These are phyloP conservation scores for Antrozous pallidus DNA, from an alignment of 2,797 vertebrate genomes.

Conservation along the genomic window DNA sequence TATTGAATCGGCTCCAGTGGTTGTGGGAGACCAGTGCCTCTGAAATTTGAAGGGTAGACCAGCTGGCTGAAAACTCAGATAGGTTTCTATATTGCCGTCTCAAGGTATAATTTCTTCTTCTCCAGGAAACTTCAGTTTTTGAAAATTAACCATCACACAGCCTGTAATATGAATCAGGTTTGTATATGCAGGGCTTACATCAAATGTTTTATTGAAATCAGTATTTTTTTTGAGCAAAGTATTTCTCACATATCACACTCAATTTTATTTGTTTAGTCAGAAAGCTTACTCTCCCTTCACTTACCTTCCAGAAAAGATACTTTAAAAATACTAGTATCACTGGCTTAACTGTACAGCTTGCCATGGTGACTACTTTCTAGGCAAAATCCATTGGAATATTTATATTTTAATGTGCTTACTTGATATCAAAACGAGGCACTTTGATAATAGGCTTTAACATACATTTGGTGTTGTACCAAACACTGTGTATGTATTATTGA, in stretches of 20 bases:
- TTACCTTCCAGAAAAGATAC: not conserved
- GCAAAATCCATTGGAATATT: not conserved
- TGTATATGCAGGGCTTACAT: not conserved
- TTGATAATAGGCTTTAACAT: not conserved
- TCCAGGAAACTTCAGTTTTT: conserved; percentile 10
- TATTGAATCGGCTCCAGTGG: not conserved
- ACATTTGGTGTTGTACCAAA: not conserved
- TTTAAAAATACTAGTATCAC: not conserved
- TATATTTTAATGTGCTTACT: not conserved
- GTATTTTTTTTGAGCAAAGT: not conserved
- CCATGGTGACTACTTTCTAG: not conserved
- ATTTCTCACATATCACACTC: not conserved
- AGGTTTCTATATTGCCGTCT: not conserved
- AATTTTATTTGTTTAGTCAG: conserved; percentile 7
- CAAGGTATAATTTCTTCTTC: not conserved
- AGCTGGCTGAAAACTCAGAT: not conserved
- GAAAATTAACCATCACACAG: not conserved
- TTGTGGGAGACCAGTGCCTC: not conserved
- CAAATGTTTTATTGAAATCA: not conserved
- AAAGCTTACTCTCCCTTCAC: not conserved
- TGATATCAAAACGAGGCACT: not conserved
- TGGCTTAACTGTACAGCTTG: not conserved
- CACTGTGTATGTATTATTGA: not conserved
- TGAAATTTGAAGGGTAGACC: not conserved
- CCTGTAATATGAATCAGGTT: not conserved